phyloP scores from a whole-genome alignment of 2,797 vertebrate genomes.

The Pachyuromys duprasi region DNA sequence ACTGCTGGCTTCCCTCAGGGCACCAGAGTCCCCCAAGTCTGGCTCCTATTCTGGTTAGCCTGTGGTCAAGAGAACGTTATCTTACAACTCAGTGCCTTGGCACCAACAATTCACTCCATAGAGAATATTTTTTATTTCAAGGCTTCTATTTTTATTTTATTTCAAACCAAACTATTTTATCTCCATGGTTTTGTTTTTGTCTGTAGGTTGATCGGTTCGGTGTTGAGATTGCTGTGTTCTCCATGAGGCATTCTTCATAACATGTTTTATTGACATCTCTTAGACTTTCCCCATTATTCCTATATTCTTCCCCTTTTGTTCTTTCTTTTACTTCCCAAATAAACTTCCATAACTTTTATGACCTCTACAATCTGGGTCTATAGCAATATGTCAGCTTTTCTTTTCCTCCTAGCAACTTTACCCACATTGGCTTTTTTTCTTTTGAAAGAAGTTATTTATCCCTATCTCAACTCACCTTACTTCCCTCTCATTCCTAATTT shows the following conservation, averaged over 20 bases:
- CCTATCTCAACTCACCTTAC: background rate
- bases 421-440: no score
- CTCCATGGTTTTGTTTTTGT: background rate
- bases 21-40: background rate
- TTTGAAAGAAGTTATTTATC: background rate
- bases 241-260: background rate
- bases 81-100: background rate
- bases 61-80: background rate
- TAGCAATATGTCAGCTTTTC: background rate
- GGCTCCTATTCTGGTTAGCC: no score
- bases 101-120: background rate
- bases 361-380: background rate
- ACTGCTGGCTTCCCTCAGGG: background rate
- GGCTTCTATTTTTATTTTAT: background rate
- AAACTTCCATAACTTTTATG: background rate
- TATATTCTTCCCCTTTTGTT: background rate
- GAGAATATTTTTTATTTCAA: background rate
- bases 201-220: background rate
- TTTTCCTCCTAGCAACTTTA: background rate
- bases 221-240: background rate
- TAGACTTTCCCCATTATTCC: background rate
- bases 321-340: background rate
- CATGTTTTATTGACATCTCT: background rate
- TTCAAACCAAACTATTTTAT: background rate
- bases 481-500: background rate